These are phyloP conservation scores for Hystrix cristata DNA, from an alignment of 2,113 vertebrate genomes.

Conservation along the genomic window DNA sequence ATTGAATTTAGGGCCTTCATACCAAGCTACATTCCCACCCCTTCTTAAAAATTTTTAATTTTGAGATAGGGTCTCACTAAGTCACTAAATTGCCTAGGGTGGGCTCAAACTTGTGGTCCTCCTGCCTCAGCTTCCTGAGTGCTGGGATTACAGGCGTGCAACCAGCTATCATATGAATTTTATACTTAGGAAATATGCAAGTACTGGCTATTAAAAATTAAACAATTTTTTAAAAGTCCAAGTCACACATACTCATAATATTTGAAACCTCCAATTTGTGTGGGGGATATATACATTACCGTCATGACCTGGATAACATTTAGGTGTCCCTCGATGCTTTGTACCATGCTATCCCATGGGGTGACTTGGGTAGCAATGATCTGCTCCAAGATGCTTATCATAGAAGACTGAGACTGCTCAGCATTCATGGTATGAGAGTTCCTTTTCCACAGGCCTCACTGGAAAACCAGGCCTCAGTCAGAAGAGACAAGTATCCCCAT, in stretches of 20 bases:
- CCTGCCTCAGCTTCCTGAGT: neutral
- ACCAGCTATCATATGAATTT: neutral
- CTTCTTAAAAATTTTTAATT: neutral
- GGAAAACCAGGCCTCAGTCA: neutral
- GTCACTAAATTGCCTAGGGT: neutral
- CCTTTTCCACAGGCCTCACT: neutral
- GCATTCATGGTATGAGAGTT: neutral
- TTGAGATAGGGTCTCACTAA: neutral
- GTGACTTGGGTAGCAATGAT: neutral
- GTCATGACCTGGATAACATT: neutral
- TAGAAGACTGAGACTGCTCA: neutral
- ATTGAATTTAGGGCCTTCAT: neutral
- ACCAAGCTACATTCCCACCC: neutral
- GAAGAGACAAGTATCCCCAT: neutral
- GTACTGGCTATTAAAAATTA: slow-evolving; percentile 5
- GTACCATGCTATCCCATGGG: neutral
- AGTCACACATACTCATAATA: neutral
- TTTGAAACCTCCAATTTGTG: neutral
- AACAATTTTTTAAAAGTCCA: neutral
- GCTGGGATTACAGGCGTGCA: neutral
- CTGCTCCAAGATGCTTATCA: neutral
- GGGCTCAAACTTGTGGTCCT: neutral
- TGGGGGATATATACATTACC: neutral
- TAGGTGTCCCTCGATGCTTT: neutral
- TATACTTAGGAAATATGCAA: neutral